A percentile compares a stretch with the other conserved stretches of the same genome.
phyloP scores from a whole-genome alignment of 2,888 invertebrate genomes.

The Eupithecia exiguata region DNA sequence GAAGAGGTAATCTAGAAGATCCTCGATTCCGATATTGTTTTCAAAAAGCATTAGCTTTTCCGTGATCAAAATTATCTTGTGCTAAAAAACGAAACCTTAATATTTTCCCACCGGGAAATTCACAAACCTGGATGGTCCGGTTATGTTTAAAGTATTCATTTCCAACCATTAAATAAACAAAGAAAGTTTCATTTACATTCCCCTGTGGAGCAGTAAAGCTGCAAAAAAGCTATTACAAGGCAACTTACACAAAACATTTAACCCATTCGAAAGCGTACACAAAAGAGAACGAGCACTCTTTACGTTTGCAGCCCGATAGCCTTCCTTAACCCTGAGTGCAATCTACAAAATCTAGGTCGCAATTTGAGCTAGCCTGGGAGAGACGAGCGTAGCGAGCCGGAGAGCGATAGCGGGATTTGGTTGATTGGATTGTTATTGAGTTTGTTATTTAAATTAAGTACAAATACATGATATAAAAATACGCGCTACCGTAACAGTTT shows the following conservation, averaged over 20 bases:
- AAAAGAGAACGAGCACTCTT: constrained; percentile 34
- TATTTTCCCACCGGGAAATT: neutral
- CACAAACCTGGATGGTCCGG: neutral
- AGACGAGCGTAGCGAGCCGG: constrained; percentile 15
- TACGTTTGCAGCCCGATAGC: constrained; percentile 36
- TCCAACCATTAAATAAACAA: constrained; percentile 29
- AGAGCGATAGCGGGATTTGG: neutral
- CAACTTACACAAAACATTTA: constrained; percentile 39
- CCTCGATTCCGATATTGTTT: neutral
- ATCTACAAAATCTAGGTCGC: constrained; percentile 46
- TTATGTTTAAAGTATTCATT: constrained; percentile 29
- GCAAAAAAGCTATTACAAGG: constrained; percentile 38
- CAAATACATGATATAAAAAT: too few species aligned
- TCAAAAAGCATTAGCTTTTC: neutral
- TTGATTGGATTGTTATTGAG: neutral
- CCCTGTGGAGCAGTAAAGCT: constrained; percentile 27
- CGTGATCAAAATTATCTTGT: neutral
- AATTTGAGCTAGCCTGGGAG: constrained; percentile 32
- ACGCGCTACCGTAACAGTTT: too few species aligned
- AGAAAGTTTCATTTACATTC: constrained; percentile 34
- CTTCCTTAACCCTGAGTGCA: constrained; percentile 45
- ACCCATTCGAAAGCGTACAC: constrained; percentile 33
- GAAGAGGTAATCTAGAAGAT: neutral
- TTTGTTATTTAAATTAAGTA: neutral
- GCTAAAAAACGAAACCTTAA: neutral